A percentile compares a stretch with the other conserved stretches of the same genome.
These are phyloP conservation scores for Thunnus albacares DNA, from an alignment of 2,797 vertebrate genomes.

Conservation along the genomic window DNA sequence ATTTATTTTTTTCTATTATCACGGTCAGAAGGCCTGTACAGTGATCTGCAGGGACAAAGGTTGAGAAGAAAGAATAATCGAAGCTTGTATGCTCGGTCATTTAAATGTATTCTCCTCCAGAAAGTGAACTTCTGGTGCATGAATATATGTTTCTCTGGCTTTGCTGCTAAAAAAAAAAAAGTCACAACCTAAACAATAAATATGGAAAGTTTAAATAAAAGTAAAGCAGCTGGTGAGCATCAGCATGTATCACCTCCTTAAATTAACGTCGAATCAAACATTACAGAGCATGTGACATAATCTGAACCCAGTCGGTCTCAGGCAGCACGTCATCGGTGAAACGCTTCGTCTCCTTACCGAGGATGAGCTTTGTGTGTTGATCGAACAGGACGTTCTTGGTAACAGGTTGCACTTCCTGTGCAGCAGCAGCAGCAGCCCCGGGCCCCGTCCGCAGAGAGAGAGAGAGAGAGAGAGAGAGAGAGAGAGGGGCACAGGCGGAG, in stretches of 20 bases:
- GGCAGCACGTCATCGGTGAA: neutral
- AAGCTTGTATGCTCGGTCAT: neutral
- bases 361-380: conserved; percentile 36
- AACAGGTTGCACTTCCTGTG: conserved; percentile 63
- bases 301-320: neutral
- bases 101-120: neutral
- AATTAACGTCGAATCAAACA: neutral
- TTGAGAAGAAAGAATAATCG: neutral
- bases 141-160: neutral
- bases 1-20: neutral
- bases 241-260: neutral
- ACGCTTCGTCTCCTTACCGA: neutral
- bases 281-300: neutral
- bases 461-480: neutral
- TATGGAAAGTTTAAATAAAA: neutral
- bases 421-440: conserved; percentile 8
- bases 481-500: conserved; percentile 3
- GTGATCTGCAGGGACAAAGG: conserved; percentile 1
- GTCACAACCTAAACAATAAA: neutral
- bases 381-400: conserved; percentile 42
- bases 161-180: neutral
- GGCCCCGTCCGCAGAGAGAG: conserved; percentile 1
- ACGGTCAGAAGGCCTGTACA: too few species aligned
- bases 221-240: neutral
- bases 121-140: neutral